These are phyloP conservation scores for Leucoraja erinaceus DNA, from an alignment of 2,113 vertebrate genomes.

Conservation along the genomic window DNA sequence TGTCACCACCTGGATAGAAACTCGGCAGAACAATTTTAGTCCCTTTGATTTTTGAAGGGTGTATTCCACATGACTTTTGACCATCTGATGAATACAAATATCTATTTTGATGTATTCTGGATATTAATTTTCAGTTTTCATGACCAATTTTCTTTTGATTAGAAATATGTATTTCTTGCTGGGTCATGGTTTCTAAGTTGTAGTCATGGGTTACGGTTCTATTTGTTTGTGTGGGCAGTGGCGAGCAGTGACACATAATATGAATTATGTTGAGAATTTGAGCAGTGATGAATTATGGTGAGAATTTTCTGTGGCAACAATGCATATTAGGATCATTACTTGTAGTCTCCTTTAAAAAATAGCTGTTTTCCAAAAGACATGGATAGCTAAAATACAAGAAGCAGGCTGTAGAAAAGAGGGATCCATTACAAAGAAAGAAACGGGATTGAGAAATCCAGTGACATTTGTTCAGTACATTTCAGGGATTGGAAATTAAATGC, in stretches of 20 bases:
- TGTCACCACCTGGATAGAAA: neutral
- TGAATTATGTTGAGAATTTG: neutral
- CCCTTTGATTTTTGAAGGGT: neutral
- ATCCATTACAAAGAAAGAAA: neutral
- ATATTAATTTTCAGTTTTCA: neutral
- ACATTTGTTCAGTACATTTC: neutral
- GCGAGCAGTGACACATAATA: neutral
- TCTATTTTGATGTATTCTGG: neutral
- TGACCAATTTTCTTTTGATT: neutral
- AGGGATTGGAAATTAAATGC: neutral
- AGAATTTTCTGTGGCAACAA: neutral
- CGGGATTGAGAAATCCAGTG: neutral
- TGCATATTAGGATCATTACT: neutral
- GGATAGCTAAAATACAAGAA: neutral
- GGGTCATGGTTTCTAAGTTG: neutral
- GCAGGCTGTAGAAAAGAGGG: neutral
- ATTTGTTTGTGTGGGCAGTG: neutral
- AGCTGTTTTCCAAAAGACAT: neutral
- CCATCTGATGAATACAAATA: neutral
- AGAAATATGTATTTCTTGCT: neutral
- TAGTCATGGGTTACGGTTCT: neutral
- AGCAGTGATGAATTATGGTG: neutral
- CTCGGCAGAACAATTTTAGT: neutral
- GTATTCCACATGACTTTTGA: neutral
- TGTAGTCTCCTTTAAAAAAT: neutral